Base-by-base conservation (phyloP, 2,113 vertebrate genomes). In the Trogon melanurus region DNA sequence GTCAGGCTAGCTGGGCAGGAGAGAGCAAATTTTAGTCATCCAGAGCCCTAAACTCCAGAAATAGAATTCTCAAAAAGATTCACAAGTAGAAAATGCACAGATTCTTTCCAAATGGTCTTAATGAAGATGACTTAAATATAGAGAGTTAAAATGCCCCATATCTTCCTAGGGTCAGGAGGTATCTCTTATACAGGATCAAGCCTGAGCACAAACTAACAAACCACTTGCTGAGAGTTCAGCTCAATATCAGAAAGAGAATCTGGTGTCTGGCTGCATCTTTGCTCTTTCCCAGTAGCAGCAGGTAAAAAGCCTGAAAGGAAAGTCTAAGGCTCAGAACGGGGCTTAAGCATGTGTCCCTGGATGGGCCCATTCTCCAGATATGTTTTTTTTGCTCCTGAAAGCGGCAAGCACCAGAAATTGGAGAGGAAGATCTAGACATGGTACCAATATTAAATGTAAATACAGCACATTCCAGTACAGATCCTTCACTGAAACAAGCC, bases 381-480 rank as follows among this genome's bases (percentile, higher is more conserved):
- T 0, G 5, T 4, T 48, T 51, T 71, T 64, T 81, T 41, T 38
- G 23, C 32, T 56, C 75, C 25, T 34, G 26, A 71, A 95, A 88
- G 64, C 60, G 85, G 85, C 47, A 66, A 70, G 64, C 21, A 70
- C 16, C 23, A 88, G 38, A 70, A 81, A 84, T 17, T 41, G 53
- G 60, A 80, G 66, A 85, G 50, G 38, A 51, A 48, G 34, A 71
- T 36, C 14, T 26, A 58, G 60, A 74, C 64, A 86, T 0, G 0
- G n/a, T 41, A 83, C 81, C 94, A 86, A 64, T 81, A 83, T n/a
- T 29, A 78, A 88, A 72, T 26, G 73, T 57, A 92, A 96, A 92
- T 56, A 86, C 45, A 64, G 79, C 21, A 44, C 85, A 75, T 93
- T 88, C 38, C 73, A 67, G 76, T 19, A 48, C 27, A 89, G 82